phyloP scores from a whole-genome alignment of 2,113 vertebrate species.

The Megaceryle torquata region DNA sequence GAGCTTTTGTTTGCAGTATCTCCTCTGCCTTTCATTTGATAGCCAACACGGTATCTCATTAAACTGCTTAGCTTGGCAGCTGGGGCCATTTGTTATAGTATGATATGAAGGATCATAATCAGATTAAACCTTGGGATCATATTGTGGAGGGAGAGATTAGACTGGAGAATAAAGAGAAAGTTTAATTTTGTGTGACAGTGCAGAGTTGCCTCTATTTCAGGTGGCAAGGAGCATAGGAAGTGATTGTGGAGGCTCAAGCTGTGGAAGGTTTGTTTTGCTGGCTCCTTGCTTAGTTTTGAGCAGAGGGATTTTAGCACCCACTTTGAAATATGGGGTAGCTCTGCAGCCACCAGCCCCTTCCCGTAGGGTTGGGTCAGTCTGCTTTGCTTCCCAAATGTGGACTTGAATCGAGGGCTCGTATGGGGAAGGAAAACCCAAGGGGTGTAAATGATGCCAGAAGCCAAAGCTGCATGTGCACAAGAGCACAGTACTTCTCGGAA shows the following conservation, averaged over 20 bases:
- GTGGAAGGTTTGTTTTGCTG: not conserved
- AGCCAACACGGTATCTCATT: not conserved
- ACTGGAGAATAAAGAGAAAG: constrained; percentile 5
- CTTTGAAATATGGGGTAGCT: not conserved
- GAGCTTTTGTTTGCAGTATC: not conserved
- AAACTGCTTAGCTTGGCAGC: constrained; percentile 34
- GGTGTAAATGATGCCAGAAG: not conserved
- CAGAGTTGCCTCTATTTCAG: not conserved
- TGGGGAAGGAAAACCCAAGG: not conserved
- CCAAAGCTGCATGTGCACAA: not conserved
- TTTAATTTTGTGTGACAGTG: constrained; percentile 28
- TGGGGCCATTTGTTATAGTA: constrained; percentile 1
- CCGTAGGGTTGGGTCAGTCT: not conserved
- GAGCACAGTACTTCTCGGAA: not conserved
- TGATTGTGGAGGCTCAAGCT: fast-evolving
- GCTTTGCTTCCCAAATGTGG: not conserved
- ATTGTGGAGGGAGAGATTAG: constrained; percentile 22
- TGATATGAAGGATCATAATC: constrained; percentile 18
- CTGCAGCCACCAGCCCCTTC: not conserved
- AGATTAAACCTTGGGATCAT: constrained; percentile 32
- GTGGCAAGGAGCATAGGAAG: not conserved
- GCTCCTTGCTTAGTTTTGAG: not conserved
- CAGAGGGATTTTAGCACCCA: not conserved
- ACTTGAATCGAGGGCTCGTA: not conserved
- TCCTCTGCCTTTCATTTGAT: not conserved